phyloP scores from a whole-genome alignment of 2,113 vertebrate species.

The Alaudala cheleensis region DNA sequence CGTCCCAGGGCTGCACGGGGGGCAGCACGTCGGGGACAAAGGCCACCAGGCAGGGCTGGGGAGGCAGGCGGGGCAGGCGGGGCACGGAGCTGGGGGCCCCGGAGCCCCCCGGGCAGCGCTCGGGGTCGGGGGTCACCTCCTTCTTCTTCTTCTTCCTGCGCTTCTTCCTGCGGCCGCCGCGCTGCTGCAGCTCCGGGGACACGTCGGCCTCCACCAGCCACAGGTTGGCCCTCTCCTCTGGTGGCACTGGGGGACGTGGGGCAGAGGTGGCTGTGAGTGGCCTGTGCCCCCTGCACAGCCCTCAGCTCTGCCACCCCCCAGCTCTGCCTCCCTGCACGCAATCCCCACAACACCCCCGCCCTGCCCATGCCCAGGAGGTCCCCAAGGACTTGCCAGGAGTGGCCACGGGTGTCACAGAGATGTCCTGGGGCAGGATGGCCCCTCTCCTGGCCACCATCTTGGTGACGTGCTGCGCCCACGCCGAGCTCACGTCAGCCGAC shows the following conservation, averaged over 20 bases:
- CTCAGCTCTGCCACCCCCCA: too few relatives aligned
- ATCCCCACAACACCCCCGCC: not conserved
- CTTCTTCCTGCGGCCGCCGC: slow-evolving; percentile 80
- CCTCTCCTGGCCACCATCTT: slow-evolving; percentile 98
- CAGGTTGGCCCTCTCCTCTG: slow-evolving; percentile 83
- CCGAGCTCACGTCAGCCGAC: slow-evolving; percentile 90
- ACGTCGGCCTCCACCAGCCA: slow-evolving; percentile 92
- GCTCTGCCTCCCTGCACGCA: not conserved
- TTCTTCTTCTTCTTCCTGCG: slow-evolving; percentile 83
- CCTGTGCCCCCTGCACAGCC: not conserved
- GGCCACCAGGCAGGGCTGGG: slow-evolving; percentile 83
- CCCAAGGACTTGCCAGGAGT: slow-evolving; percentile 81
- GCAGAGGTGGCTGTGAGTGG: rapidly evolving
- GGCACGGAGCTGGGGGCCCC: slow-evolving; percentile 78
- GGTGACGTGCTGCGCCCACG: slow-evolving; percentile 96
- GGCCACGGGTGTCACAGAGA: slow-evolving; percentile 91
- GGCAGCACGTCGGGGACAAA: slow-evolving; percentile 71
- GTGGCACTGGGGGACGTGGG: slow-evolving; percentile 76
- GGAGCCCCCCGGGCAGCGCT: slow-evolving; percentile 25
- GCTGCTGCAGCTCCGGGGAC: slow-evolving; percentile 87
- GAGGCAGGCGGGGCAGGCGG: slow-evolving; percentile 85
- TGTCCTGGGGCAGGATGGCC: slow-evolving; percentile 94
- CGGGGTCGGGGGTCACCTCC: slow-evolving; percentile 54
- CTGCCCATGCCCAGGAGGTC: not conserved
- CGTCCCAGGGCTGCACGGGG: not conserved